Base-by-base conservation (phyloP, 2,888 invertebrate species). In the Chorisops tibialis region DNA sequence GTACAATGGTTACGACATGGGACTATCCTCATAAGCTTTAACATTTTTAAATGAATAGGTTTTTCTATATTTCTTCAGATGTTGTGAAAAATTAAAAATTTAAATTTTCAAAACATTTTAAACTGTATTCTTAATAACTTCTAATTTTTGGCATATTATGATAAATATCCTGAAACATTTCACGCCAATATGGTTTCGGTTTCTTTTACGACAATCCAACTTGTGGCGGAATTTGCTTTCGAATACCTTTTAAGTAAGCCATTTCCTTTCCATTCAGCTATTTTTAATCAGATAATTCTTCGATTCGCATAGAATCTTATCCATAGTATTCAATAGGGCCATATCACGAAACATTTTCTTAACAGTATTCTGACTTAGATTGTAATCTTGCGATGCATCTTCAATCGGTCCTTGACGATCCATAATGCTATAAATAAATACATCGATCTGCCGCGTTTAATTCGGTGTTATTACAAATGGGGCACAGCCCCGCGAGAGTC, bases 231-330 rank as follows among this genome's bases (percentile, higher is more conserved):
- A 91, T 82, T 66, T 85, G 81, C 70, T 87, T 86, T 62, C 88
- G 87, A 0, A 87, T 81, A 63, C 86, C 83, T 67, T 87, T 85
- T 12, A 85, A 79, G 80, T 86, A 89, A 2, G 81, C 77, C 49
- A 85, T 83, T 71, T 98, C 96, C 52, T 83, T 80, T 0, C 86
- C 83, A 7, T 88, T 78, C 89, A 84, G 3, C 87, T 88, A 73
- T 87, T 84, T 21, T 80, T 82, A 67, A 88, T 82, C 79, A 99
- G 83, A 77, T 93, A 96, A 45, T 84, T 80, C 65, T 88, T 85
- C 22, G 96, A 96, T 79, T 99, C 98, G 70, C 98, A 99, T 59
- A 99, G 77, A 70, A 99, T 93, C 74, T 91, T 89, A 75, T 99
- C 99, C 93, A 99, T 91, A 14, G 91, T 87, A 72, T 88, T 92